These are phyloP conservation scores for Pheosia tremula DNA, from an alignment of 2,888 invertebrate genomes.

Conservation along the genomic window DNA sequence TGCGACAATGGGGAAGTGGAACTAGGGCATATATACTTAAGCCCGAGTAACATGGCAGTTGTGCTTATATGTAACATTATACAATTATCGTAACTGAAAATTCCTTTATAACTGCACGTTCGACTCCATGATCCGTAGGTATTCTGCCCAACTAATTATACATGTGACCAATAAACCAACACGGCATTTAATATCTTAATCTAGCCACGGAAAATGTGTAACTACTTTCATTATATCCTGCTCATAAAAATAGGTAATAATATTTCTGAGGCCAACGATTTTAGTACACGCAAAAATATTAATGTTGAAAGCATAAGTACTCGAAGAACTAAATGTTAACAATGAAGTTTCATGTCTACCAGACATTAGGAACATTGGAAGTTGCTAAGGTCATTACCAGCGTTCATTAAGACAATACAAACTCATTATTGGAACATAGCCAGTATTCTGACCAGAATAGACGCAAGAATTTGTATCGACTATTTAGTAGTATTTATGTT, in stretches of 20 bases:
- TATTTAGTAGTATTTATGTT: not conserved
- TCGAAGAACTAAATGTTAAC: not conserved
- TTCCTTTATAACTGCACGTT: too few relatives aligned
- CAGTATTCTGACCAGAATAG: constrained; percentile 1
- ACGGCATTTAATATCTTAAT: too few relatives aligned
- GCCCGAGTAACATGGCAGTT: too few relatives aligned
- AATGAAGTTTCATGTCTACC: not conserved
- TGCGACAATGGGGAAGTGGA: constrained; percentile 7
- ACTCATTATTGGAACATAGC: constrained; percentile 4
- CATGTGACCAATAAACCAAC: too few relatives aligned
- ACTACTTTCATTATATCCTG: too few relatives aligned
- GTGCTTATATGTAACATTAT: too few relatives aligned
- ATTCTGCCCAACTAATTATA: too few relatives aligned
- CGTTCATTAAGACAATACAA: constrained; percentile 18
- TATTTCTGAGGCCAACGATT: too few relatives aligned
- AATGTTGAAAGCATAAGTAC: not conserved
- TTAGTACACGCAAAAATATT: not conserved
- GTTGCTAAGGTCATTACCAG: constrained; percentile 6
- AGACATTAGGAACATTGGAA: not conserved
- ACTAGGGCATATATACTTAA: not conserved
- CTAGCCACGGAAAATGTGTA: too few relatives aligned
- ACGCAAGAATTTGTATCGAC: not conserved
- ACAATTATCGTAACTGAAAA: too few relatives aligned
- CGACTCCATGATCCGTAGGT: too few relatives aligned
- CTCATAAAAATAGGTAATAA: too few relatives aligned